phyloP scores from a whole-genome alignment of 2,797 vertebrate species.

The Lithobates sylvaticus region DNA sequence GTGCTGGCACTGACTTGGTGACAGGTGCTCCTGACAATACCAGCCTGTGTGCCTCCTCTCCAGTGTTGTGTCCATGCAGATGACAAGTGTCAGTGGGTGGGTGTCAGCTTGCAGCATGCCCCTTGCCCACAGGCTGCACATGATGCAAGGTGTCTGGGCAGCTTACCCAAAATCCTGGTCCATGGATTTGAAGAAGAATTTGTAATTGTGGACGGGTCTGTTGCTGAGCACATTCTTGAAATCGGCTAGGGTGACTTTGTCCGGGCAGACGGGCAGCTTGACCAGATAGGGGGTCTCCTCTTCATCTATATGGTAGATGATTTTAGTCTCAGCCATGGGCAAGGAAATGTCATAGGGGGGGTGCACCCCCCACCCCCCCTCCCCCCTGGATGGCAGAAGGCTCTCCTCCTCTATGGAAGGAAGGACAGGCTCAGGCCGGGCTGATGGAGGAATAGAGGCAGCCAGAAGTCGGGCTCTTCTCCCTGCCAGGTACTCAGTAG shows the following conservation, averaged over 20 bases:
- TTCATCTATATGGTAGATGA: constrained; percentile 98
- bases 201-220: constrained; percentile 92
- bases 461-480: constrained; percentile 6
- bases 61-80: too few relatives aligned
- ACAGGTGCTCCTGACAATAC: too few relatives aligned
- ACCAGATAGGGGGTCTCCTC: constrained; percentile 98
- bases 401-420: constrained; percentile 31
- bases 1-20: too few relatives aligned
- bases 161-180: constrained; percentile 99
- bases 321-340: constrained; percentile 99
- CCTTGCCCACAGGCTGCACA: too few relatives aligned
- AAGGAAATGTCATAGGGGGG: constrained; percentile 25
- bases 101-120: too few relatives aligned
- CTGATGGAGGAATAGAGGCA: constrained; percentile 3
- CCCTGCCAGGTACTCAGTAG: constrained; percentile 45
- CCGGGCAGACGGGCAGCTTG: constrained; percentile 91
- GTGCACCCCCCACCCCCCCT: constrained; percentile 14
- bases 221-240: constrained; percentile 99
- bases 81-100: too few relatives aligned
- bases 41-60: too few relatives aligned
- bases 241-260: constrained; percentile 95
- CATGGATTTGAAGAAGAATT: constrained; percentile 99
- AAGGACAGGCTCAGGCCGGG: constrained; percentile 23
- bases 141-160: constrained; percentile 1
- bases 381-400: constrained; percentile 29